Evolutionary conservation across 2,888 invertebrate genomes (phyloP).

Genomic region (Luperina testacea): DNA sequence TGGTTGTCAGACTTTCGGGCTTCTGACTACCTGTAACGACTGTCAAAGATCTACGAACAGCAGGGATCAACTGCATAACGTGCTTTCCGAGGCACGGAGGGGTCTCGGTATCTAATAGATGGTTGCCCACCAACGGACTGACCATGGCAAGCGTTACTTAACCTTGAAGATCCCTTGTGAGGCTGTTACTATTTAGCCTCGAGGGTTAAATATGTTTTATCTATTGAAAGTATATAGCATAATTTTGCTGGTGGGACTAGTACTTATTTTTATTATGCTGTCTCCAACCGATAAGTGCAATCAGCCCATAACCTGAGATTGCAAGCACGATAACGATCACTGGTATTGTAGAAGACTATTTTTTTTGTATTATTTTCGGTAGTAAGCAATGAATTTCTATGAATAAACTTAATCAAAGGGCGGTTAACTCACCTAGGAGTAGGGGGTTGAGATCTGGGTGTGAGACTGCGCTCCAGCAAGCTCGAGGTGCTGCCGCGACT

Average conservation of each 20-base stretch:
- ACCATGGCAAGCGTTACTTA: neutral
- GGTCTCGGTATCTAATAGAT: neutral
- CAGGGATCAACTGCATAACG: neutral
- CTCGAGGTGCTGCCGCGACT: conserved; percentile 97
- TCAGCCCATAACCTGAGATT: conserved; percentile 25
- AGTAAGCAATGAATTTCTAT: neutral
- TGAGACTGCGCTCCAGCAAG: conserved; percentile 94
- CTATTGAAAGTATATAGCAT: neutral
- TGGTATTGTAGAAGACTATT: neutral
- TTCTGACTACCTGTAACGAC: neutral
- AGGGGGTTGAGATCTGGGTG: conserved; percentile 97
- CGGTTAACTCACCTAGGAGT: conserved; percentile 93
- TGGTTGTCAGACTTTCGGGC: neutral
- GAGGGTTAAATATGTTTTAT: conserved; percentile 9
- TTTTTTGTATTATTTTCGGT: neutral
- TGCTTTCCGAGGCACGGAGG: neutral
- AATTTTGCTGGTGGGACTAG: neutral
- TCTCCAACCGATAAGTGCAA: conserved; percentile 20
- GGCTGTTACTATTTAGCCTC: neutral
- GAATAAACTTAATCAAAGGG: neutral
- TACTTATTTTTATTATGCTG: neutral
- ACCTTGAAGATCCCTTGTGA: neutral
- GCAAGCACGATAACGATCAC: neutral
- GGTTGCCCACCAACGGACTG: neutral
- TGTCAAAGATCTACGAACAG: neutral